Percentiles rank a stretch among this genome's conserved stretches.
Evolutionary conservation across 2,797 vertebrate species (phyloP).

Genomic region (Chanos chanos): DNA sequence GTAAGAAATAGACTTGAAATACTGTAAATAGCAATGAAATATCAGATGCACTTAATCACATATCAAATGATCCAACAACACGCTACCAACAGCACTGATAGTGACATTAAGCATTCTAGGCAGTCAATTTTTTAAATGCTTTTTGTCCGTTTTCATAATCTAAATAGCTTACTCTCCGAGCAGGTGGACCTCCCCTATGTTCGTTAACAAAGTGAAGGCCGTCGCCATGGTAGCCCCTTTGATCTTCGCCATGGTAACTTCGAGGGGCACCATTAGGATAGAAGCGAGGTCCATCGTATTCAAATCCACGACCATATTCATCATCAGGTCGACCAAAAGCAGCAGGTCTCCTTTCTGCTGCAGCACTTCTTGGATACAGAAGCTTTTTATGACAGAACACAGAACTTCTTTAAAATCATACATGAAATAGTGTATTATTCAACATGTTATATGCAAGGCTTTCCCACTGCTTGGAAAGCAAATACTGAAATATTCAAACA

Average conservation of each 20-base stretch:
- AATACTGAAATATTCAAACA: too few relatives aligned
- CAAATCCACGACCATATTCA: slow-evolving; percentile 64
- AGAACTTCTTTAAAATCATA: neutral
- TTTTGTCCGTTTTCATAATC: neutral
- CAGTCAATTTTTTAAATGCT: too few relatives aligned
- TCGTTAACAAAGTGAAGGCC: slow-evolving; percentile 62
- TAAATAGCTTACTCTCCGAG: slow-evolving; percentile 64
- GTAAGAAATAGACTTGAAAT: too few relatives aligned
- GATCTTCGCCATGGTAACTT: slow-evolving; percentile 70
- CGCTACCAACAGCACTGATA: too few relatives aligned
- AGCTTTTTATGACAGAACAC: slow-evolving; percentile 43
- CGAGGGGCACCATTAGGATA: slow-evolving; percentile 71
- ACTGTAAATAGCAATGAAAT: too few relatives aligned
- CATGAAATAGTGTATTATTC: too few relatives aligned
- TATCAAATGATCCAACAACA: too few relatives aligned
- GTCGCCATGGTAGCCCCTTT: slow-evolving; percentile 64
- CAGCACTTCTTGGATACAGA: slow-evolving; percentile 58
- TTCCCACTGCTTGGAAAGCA: too few relatives aligned
- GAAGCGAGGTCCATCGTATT: slow-evolving; percentile 69
- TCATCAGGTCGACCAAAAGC: slow-evolving; percentile 69
- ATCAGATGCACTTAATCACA: neutral
- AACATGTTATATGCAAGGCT: too few relatives aligned
- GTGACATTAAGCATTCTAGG: neutral
- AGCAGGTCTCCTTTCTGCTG: slow-evolving; percentile 60
- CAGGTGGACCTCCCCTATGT: slow-evolving; percentile 60